A percentile compares a stretch with the other conserved stretches of the same genome.
Evolutionary conservation across 2,888 invertebrate genomes (phyloP).

Genomic region (Lapara coniferarum): DNA sequence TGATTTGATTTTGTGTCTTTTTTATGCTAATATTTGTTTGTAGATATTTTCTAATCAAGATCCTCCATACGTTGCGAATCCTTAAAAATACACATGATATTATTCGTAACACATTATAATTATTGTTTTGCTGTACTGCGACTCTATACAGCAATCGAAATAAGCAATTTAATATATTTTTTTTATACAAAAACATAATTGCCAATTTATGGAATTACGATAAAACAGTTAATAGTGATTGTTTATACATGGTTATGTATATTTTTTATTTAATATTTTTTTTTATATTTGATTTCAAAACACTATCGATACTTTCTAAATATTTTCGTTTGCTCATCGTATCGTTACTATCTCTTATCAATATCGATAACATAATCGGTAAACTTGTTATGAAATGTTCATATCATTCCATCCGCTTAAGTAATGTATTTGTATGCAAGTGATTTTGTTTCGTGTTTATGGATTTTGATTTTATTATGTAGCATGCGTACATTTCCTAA

Average conservation of each 20-base stretch:
- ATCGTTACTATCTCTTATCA: constrained; percentile 10
- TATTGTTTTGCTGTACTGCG: no score
- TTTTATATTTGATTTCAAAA: background rate
- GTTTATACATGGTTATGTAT: background rate
- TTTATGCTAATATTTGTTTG: no score
- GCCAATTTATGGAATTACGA: background rate
- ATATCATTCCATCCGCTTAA: background rate
- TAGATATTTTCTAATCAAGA: no score
- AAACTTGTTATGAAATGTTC: constrained; percentile 10
- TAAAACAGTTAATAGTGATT: background rate
- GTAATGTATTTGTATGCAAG: background rate
- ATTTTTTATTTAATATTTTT: background rate
- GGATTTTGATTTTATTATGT: constrained; percentile 4
- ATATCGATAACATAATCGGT: constrained; percentile 9
- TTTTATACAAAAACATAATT: no score
- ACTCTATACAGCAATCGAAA: background rate
- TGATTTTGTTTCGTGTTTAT: background rate
- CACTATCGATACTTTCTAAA: background rate
- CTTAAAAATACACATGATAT: no score
- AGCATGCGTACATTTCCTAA: constrained; percentile 1
- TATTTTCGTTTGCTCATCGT: constrained; percentile 3
- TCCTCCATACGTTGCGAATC: no score
- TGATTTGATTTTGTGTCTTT: background rate
- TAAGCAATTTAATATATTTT: no score
- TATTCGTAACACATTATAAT: no score